These are phyloP conservation scores for Macropus fuliginosus DNA, from an alignment of 2,797 vertebrate genomes.

Conservation along the genomic window DNA sequence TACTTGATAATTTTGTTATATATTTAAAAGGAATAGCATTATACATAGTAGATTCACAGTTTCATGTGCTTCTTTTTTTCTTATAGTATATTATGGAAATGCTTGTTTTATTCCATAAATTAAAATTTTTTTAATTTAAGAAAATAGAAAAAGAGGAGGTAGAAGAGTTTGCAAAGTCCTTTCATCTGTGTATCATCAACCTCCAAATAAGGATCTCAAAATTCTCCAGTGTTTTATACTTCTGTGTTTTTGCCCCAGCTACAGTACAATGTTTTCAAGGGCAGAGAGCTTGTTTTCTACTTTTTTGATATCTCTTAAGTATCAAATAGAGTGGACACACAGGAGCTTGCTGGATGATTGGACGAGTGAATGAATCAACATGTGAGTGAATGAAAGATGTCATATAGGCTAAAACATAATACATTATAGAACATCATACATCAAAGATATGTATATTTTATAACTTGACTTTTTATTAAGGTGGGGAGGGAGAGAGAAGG, in stretches of 20 bases:
- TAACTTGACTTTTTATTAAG: neutral
- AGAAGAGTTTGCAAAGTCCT: neutral
- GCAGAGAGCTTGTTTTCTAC: neutral
- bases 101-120: neutral
- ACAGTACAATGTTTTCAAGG: neutral
- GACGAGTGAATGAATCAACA: neutral
- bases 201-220: neutral
- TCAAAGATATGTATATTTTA: neutral
- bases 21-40: neutral
- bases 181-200: neutral
- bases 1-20: neutral
- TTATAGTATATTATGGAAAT: neutral
- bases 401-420: neutral
- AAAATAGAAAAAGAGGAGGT: neutral
- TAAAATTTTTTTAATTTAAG: neutral
- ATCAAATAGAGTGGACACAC: neutral
- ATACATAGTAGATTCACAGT: neutral
- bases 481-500: neutral
- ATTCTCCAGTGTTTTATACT: neutral
- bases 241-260: neutral
- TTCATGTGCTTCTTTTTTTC: too few species aligned
- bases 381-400: neutral
- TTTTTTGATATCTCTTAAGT: neutral
- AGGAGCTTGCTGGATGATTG: constrained; percentile 4
- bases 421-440: neutral